These are phyloP conservation scores for Callopanchax toddi DNA, from an alignment of 2,113 vertebrate genomes.

Conservation along the genomic window DNA sequence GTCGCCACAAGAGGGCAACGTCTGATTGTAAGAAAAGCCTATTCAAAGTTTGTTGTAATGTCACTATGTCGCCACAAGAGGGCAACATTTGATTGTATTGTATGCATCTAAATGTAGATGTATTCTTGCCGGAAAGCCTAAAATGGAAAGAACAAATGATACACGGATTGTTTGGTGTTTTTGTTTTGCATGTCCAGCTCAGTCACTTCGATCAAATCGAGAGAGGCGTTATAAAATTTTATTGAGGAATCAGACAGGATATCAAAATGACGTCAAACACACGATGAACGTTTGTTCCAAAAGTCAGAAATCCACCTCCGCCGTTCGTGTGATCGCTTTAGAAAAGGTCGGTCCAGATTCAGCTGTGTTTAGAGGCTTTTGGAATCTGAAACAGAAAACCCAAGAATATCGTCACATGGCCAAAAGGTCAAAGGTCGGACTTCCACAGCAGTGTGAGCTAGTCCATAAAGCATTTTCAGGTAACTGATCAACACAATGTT, in stretches of 20 bases:
- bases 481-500: not conserved
- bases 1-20: no score
- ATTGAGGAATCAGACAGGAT: slow-evolving; percentile 56
- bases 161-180: no score
- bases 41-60: no score
- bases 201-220: slow-evolving; percentile 12
- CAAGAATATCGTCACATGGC: not conserved
- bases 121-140: no score
- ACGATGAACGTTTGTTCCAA: no score
- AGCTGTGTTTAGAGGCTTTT: slow-evolving; percentile 7
- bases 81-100: no score
- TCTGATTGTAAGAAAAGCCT: no score
- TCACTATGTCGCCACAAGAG: no score
- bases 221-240: slow-evolving; percentile 59
- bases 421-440: not conserved
- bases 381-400: slow-evolving; percentile 8
- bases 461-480: not conserved
- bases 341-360: not conserved
- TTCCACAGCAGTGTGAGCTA: not conserved
- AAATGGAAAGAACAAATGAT: no score
- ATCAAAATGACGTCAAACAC: slow-evolving; percentile 42
- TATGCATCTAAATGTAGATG: no score
- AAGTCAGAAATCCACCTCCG: not conserved
- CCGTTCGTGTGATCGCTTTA: not conserved
- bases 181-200: not conserved